phyloP scores from a whole-genome alignment of 92 coral and sea anemone genomes.

The Porites rus region DNA sequence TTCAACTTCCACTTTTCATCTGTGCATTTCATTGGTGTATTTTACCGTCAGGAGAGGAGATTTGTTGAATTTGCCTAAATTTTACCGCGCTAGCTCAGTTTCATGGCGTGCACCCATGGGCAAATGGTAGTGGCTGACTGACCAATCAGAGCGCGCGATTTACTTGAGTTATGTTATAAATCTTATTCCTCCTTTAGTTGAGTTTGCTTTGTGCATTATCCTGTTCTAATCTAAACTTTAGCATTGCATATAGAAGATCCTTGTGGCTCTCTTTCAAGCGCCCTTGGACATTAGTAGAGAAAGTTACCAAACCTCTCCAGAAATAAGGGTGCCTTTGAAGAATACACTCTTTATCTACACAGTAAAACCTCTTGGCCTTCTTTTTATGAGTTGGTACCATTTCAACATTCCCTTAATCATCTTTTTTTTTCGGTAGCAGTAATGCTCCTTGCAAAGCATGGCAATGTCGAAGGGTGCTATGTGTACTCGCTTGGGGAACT shows the following conservation, averaged over 20 bases:
- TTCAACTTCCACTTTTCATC: too few relatives aligned
- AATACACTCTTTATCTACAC: neutral
- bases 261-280: slow-evolving; percentile 23
- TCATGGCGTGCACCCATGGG: too few relatives aligned
- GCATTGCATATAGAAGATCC: slow-evolving; percentile 30
- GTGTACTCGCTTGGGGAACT: slow-evolving; percentile 19
- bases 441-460: neutral
- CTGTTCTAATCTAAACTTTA: neutral
- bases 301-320: slow-evolving; percentile 22
- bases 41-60: too few relatives aligned
- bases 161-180: too few relatives aligned
- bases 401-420: neutral
- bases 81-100: too few relatives aligned
- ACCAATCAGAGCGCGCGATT: too few relatives aligned
- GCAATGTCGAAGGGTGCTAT: slow-evolving; percentile 32
- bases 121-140: too few relatives aligned
- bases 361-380: slow-evolving; percentile 12
- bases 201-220: slow-evolving; percentile 3
- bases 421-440: neutral
- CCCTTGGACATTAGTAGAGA: neutral
- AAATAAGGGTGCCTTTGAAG: slow-evolving; percentile 29
- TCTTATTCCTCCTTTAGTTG: neutral
- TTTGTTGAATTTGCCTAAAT: too few relatives aligned
- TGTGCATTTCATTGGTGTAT: too few relatives aligned
- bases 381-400: slow-evolving; percentile 18